Base-by-base conservation (phyloP, 1,140 invertebrate genomes). In the Manduca sexta region DNA sequence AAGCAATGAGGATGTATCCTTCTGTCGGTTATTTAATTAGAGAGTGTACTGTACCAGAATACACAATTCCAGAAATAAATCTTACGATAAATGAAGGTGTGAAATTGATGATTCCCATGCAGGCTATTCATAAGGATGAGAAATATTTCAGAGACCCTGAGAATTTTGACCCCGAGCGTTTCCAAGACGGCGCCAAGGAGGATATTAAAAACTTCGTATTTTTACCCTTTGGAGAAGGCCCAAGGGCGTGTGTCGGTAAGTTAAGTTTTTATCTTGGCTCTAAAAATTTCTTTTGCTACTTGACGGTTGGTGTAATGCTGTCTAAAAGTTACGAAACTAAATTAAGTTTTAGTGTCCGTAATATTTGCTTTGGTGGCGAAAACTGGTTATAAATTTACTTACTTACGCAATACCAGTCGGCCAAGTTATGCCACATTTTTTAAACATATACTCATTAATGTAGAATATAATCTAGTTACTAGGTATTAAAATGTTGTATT, bases 1-100 rank as follows among this genome's bases (percentile, higher is more conserved):
- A 74, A 30, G 46, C 60, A 13, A 62, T 69, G 63, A 49, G 42
- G 81, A 86, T 59, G 64, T 88, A 71, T 49, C 70, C 70, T 4
- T 61, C 60, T 10, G 48, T 71, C 12, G 62, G 42, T 5, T 57
- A 56, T 42, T 56, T 74, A 34, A 47, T 55, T 0, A 60, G 70
- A 39, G 49, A 39, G 38, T 65, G 56, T 33, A 55, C 29, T 15
- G 52, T 56, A 35, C 54, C 56, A 5, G 85, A 84, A 35, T 63
- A 64, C 46, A 65, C 63, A 3, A 30, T 65, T 21, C 59, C 63
- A 21, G 48, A 68, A 15, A 69, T 72, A 1, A 52, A 85, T 5
- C 30, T 75, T 0, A 60, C 74, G 0, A 72, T 89, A 12, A 65
- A 84, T 18, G 64, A 81, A 56, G 90, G 84, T 12, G 83, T 80